phyloP scores from a whole-genome alignment of 2,113 vertebrate genomes.

The Microtus montanus region DNA sequence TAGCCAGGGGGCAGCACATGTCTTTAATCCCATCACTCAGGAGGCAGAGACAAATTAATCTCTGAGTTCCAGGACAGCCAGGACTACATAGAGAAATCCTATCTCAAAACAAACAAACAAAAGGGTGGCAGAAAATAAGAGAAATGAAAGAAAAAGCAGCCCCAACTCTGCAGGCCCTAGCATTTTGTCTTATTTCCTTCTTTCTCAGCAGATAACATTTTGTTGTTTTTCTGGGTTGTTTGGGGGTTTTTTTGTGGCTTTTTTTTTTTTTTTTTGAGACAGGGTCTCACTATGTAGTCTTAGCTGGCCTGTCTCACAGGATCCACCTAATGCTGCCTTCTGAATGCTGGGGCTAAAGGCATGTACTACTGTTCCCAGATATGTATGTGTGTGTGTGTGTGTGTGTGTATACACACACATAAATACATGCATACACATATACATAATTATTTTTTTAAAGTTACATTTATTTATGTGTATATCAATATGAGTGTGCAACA shows the following conservation, averaged over 20 bases:
- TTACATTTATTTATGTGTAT: neutral
- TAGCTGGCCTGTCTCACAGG: neutral
- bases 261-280: neutral
- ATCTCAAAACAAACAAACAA: neutral
- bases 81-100: neutral
- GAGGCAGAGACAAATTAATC: neutral
- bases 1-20: neutral
- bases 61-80: neutral
- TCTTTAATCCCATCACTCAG: neutral
- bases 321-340: neutral
- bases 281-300: neutral
- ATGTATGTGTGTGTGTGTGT: no score
- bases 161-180: fast-evolving
- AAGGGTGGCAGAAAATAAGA: neutral
- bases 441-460: neutral
- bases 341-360: neutral
- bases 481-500: neutral
- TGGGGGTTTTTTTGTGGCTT: neutral
- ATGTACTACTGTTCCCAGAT: neutral
- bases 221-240: neutral
- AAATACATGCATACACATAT: no score
- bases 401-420: no score
- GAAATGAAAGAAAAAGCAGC: neutral
- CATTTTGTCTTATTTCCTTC: neutral
- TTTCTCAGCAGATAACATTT: neutral